phyloP scores from a whole-genome alignment of 2,888 invertebrate species.

The Drosophila monieri region DNA sequence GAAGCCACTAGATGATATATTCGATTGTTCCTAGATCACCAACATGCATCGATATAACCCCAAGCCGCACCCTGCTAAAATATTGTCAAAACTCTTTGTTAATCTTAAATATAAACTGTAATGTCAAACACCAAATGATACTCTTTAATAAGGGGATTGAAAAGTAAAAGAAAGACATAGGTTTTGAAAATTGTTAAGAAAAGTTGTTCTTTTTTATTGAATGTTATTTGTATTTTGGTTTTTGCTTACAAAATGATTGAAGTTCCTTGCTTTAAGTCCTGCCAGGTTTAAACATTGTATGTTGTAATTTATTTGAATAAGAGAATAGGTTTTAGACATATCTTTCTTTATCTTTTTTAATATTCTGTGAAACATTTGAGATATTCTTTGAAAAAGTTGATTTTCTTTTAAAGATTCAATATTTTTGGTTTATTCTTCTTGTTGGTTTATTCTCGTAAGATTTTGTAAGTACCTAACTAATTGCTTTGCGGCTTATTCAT shows the following conservation, averaged over 20 bases:
- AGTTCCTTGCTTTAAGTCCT: slow-evolving; percentile 56
- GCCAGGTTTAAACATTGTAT: slow-evolving; percentile 52
- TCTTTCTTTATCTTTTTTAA: slow-evolving; percentile 35
- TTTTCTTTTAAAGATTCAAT: slow-evolving; percentile 19
- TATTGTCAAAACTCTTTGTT: not conserved
- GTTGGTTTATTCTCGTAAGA: slow-evolving; percentile 32
- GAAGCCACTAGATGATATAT: slow-evolving; percentile 67
- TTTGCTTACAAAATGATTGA: slow-evolving; percentile 73
- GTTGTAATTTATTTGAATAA: slow-evolving; percentile 49
- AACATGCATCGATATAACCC: slow-evolving; percentile 55
- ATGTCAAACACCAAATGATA: not conserved
- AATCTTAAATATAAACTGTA: slow-evolving; percentile 17
- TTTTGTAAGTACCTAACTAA: slow-evolving; percentile 73
- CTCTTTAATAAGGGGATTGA: not conserved
- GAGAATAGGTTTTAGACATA: slow-evolving; percentile 56
- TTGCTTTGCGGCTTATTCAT: slow-evolving; percentile 25
- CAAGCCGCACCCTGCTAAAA: slow-evolving; percentile 19
- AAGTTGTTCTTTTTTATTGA: slow-evolving; percentile 58
- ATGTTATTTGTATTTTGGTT: slow-evolving; percentile 34
- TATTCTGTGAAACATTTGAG: slow-evolving; percentile 60
- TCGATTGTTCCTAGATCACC: slow-evolving; percentile 44
- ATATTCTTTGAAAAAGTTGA: slow-evolving; percentile 62
- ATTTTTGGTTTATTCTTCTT: slow-evolving; percentile 40
- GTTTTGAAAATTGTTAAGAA: slow-evolving; percentile 55
- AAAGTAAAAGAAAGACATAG: not conserved